phyloP scores from a whole-genome alignment of 2,797 vertebrate genomes.

The Pseudotriccus pelzelni region DNA sequence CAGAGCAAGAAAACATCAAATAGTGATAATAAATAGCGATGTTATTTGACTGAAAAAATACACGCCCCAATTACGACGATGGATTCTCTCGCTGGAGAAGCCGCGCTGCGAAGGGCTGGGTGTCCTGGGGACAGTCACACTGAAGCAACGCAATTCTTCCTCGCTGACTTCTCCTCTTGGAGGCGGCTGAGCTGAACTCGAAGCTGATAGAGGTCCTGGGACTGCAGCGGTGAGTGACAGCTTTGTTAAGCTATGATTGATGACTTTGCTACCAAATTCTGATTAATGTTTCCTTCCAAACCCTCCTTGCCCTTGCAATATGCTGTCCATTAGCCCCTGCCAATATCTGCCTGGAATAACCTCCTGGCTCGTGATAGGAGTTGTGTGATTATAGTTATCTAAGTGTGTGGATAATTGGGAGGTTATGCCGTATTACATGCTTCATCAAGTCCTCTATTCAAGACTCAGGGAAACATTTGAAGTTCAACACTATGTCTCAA shows the following conservation, averaged over 20 bases:
- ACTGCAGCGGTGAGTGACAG: conserved; percentile 47
- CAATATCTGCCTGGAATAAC: conserved; percentile 68
- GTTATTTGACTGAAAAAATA: background rate
- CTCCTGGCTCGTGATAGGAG: conserved; percentile 57
- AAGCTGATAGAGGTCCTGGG: conserved; percentile 28
- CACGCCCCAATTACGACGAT: background rate
- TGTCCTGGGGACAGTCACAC: conserved; percentile 8
- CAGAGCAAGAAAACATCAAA: background rate
- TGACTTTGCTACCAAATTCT: conserved; percentile 66
- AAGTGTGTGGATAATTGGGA: conserved; percentile 78
- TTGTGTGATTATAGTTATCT: conserved; percentile 69
- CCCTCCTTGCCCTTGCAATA: conserved; percentile 54
- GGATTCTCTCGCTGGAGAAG: background rate
- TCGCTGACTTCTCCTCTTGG: background rate
- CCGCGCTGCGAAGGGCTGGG: background rate
- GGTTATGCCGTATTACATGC: conserved; percentile 72
- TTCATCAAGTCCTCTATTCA: conserved; percentile 74
- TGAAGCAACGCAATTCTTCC: background rate
- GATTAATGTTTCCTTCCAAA: conserved; percentile 65
- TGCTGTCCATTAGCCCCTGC: conserved; percentile 73
- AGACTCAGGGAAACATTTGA: conserved; percentile 73
- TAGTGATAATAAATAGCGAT: background rate
- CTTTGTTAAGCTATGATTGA: conserved; percentile 67
- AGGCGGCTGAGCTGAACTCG: conserved; percentile 29
- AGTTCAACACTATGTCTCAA: conserved; percentile 71